phyloP scores from a whole-genome alignment of 2,797 vertebrate species.

The Brachyrhaphis roseni region DNA sequence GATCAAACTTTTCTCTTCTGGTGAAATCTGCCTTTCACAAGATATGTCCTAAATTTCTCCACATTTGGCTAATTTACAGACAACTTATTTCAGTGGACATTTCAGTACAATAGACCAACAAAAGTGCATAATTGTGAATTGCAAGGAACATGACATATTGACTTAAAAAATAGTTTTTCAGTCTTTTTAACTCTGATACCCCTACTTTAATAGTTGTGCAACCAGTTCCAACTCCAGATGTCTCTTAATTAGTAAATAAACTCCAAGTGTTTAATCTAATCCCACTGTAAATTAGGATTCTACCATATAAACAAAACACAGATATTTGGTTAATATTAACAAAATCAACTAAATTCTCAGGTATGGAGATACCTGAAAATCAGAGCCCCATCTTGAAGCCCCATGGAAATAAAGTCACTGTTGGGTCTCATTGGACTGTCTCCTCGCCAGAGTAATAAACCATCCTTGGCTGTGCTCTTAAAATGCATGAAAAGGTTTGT shows the following conservation, averaged over 20 bases:
- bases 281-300: not conserved
- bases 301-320: not conserved
- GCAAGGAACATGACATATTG: not conserved
- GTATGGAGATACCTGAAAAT: constrained; percentile 85
- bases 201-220: not conserved
- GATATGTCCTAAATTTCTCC: not conserved
- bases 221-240: not conserved
- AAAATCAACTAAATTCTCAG: not conserved
- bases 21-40: not conserved
- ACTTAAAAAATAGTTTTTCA: not conserved
- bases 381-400: constrained; percentile 89
- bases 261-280: not conserved
- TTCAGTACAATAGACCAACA: not conserved
- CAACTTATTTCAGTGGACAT: not conserved
- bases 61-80: not conserved
- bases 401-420: constrained; percentile 93
- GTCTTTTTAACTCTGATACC: not conserved
- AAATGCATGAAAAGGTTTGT: constrained; percentile 94
- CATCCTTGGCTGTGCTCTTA: constrained; percentile 90
- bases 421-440: constrained; percentile 90
- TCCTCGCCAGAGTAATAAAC: constrained; percentile 93
- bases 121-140: not conserved
- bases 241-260: not conserved
- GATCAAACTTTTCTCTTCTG: not conserved
- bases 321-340: not conserved